Evolutionary conservation across 2,797 vertebrate genomes (phyloP), one percentile per base, ranked within the genome.

Genomic region (Anisognathus igniventris): DNA sequence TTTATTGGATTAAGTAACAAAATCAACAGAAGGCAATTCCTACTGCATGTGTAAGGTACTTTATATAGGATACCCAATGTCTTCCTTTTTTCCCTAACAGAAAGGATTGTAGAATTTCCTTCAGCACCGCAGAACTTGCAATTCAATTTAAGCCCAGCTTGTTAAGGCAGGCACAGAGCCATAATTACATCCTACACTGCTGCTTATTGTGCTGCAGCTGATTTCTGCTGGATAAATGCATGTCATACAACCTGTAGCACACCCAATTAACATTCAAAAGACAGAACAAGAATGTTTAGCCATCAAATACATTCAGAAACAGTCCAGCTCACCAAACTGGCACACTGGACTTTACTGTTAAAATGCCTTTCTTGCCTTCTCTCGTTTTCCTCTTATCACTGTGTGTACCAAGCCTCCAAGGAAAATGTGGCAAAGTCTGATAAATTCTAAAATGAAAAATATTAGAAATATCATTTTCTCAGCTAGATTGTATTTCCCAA

Each of bases 191-290:
- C 16, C 45, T 24, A 0, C 19, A 19, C 22, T 42, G 65, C 47
- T 88, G 48, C 17, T 65, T 64, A 25, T 42, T 31, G 16, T 81
- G 61, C 45, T 51, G 23, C 39, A 80, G 68, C 35, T 86, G 61
- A 88, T 84, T 68, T 75, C 82, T 88, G 35, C 54, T 48, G 47
- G 47, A 90, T 58, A 90, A 92, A 86, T 68, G 48, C 2, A 11
- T 56, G 42, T 68, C 73, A 50, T 14, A 58, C 50, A 94, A 84
- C 35, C 47, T 72, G 54, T 39, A 90, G 86, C 35, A 88, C 77
- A 61, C 12, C 47, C 39, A 72, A 44, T 57, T 88, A 83, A 58
- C 86, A 84, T 54, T 62, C 70, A 61, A 47, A 84, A 72, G 57
- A 47, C 35, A 72, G 53, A 65, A 47, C 23, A 86, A 35, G 31